Evolutionary conservation across 2,113 vertebrate species (phyloP), one percentile per base, ranked within the genome.

Genomic region (Erinaceus europaeus): DNA sequence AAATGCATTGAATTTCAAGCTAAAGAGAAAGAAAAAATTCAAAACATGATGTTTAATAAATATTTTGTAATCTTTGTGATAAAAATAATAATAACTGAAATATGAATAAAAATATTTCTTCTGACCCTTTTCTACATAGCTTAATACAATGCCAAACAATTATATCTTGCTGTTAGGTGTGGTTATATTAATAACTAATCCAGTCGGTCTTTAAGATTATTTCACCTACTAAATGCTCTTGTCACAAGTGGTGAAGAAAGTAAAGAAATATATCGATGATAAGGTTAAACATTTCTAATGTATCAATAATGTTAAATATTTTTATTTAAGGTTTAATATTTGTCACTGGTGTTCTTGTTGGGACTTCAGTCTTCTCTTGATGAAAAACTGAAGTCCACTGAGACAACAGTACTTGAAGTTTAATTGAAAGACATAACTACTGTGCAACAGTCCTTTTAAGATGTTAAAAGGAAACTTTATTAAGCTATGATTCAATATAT

Each of bases 401-500:
- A 93, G 94, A 95, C 81, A 87, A 86, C 38, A 89, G 81, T 78
- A 46, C 90, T 90, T 93, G 74, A 84, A 93, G 94, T 95, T 96
- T 95, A 96, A 96, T 94, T 95, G 93, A 93, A 95, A 95, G 89
- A 46, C 48, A 2, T 93, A 92, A 93, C 89, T 91, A 93, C 89
- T 50, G 81, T 87, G 87, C 84, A 94, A 78, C 55, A 87, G 81
- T 93, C 94, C 93, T 96, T 94, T 96, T 96, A 96, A 96, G 82
- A 94, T 87, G 44, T 95, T 92, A 95, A 94, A 94, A 93, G 73
- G 90, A 94, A 94, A 96, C 84, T 94, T 89, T 95, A 96, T 95
- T 95, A 96, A 95, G 90, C 86, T 91, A 75, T 96, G 93, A 96
- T 90, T 95, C 84, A 94, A 94, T 85, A 93, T 95, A 95, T 95